Conservation (phyloP, 1,140 invertebrate species). For the Drosophila dunni region DNA sequence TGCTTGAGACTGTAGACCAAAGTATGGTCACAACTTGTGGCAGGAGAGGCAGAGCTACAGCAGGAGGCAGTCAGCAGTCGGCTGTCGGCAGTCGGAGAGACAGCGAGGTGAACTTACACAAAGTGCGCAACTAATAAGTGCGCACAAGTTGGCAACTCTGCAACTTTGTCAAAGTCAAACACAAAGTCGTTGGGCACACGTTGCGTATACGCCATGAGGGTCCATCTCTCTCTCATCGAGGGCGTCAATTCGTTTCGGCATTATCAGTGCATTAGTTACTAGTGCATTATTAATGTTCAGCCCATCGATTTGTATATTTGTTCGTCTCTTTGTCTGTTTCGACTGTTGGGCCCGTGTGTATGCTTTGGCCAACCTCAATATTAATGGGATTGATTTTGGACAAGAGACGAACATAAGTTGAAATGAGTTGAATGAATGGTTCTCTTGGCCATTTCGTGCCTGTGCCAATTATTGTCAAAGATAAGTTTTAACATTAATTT, state of each 20-base stretch:
- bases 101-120: not conserved
- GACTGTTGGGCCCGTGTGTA: not conserved
- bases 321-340: not conserved
- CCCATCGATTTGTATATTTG: conserved; percentile 42
- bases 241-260: conserved; percentile 53
- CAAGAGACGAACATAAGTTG: conserved; percentile 1
- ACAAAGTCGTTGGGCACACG: conserved; percentile 54
- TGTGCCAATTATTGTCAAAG: conserved; percentile 37
- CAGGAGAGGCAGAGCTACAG: not conserved
- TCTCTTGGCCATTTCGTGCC: conserved; percentile 34
- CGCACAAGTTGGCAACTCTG: conserved; percentile 44
- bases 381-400: conserved; percentile 47
- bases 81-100: not conserved
- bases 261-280: conserved; percentile 73
- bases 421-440: conserved; percentile 27
- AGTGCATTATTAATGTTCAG: conserved; percentile 72
- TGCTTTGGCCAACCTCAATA: conserved; percentile 32
- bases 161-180: conserved; percentile 79
- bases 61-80: too few species aligned
- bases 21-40: conserved; percentile 49
- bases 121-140: conserved; percentile 56
- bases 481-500: conserved; percentile 47
- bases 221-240: conserved; percentile 7
- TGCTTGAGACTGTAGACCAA: conserved; percentile 35
- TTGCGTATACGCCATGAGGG: conserved; percentile 9